Evolutionary conservation across 2,797 vertebrate genomes (phyloP).

Genomic region (Fratercula arctica): DNA sequence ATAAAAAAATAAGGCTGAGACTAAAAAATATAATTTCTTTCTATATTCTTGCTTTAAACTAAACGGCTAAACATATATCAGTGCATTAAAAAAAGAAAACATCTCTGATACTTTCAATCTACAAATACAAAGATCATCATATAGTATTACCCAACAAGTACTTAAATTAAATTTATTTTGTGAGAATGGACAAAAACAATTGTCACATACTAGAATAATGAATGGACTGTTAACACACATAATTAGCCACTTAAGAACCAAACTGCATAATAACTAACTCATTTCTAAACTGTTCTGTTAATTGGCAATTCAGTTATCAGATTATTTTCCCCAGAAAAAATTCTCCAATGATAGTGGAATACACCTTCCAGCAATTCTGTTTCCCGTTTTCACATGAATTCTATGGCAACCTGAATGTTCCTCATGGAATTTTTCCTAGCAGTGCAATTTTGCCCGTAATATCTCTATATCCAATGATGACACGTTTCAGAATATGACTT

Average conservation of each 20-base stretch:
- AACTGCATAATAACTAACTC: background rate
- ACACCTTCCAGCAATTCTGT: background rate
- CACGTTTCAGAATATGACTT: background rate
- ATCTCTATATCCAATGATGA: background rate
- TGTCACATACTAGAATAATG: background rate
- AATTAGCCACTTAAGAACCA: background rate
- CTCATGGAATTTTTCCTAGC: background rate
- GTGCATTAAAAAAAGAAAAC: background rate
- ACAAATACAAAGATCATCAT: background rate
- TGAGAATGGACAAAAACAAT: background rate
- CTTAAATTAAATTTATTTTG: background rate
- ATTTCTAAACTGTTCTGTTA: background rate
- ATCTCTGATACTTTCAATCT: background rate
- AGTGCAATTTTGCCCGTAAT: background rate
- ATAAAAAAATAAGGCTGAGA: background rate
- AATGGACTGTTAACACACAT: background rate
- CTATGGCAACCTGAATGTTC: background rate
- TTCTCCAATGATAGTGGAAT: background rate
- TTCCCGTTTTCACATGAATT: background rate
- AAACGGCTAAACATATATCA: background rate
- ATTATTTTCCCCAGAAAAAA: background rate
- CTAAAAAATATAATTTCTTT: background rate
- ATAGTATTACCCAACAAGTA: background rate
- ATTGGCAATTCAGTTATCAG: background rate
- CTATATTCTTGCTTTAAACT: background rate